Conservation (phyloP, 2,888 invertebrate genomes). For the Emesis furor region DNA sequence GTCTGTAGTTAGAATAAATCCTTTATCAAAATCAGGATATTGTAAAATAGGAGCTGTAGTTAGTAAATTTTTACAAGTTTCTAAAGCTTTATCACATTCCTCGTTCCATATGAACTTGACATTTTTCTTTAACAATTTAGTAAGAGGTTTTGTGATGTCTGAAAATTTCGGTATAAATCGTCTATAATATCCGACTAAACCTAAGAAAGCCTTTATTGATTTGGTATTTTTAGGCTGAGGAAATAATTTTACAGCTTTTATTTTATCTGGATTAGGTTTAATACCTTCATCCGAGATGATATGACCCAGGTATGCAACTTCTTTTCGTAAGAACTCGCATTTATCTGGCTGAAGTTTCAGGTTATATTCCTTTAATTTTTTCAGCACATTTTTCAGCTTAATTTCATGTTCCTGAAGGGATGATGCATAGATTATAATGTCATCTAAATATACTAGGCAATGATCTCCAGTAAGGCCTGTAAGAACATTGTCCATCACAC, state of each 20-base stretch:
- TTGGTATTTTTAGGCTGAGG: not conserved
- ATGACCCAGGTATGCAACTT: not conserved
- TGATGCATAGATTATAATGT: conserved; percentile 3
- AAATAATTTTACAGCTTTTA: not conserved
- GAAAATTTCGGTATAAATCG: not conserved
- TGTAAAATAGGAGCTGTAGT: conserved; percentile 7
- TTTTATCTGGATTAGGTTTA: not conserved
- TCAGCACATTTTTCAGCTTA: not conserved
- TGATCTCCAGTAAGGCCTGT: not conserved
- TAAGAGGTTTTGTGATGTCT: conserved; percentile 2
- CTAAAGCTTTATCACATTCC: not conserved
- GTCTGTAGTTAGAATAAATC: no score
- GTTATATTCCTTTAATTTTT: not conserved
- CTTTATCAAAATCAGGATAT: no score
- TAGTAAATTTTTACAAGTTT: conserved; percentile 17
- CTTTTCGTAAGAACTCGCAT: no score
- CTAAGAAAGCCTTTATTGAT: not conserved
- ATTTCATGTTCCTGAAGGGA: conserved; percentile 16
- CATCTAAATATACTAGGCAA: conserved; percentile 6
- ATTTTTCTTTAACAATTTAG: conserved; percentile 19
- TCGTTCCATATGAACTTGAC: conserved; percentile 15
- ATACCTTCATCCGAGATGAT: not conserved
- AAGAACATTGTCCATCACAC: not conserved
- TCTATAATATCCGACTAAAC: not conserved
- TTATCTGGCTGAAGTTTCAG: not conserved